Evolutionary conservation across 2,888 invertebrate species (phyloP).

Genomic region (Philhelius pedissequus): DNA sequence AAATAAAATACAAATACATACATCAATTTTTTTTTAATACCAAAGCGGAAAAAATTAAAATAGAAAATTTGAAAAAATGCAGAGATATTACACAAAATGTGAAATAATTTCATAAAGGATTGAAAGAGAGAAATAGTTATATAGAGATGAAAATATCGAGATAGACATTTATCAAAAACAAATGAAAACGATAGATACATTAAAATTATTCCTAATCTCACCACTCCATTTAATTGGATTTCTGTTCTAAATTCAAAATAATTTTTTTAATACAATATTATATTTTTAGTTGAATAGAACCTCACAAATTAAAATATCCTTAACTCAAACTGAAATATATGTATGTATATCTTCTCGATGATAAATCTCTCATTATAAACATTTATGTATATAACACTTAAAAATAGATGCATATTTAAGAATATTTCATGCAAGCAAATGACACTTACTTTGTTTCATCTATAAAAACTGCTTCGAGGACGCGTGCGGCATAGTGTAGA

Average conservation of each 20-base stretch:
- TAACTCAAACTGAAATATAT: background rate
- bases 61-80: background rate
- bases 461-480: constrained; percentile 94
- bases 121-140: constrained; percentile 27
- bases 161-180: constrained; percentile 7
- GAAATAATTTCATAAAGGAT: background rate
- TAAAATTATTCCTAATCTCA: constrained; percentile 60
- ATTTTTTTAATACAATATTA: constrained; percentile 21
- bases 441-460: constrained; percentile 94
- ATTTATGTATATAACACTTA: constrained; percentile 17
- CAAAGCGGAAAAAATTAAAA: constrained; percentile 28
- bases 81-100: background rate
- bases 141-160: constrained; percentile 21
- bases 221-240: constrained; percentile 59
- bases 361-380: background rate
- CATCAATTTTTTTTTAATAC: constrained; percentile 37
- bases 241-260: background rate
- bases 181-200: background rate
- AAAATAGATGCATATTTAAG: constrained; percentile 5
- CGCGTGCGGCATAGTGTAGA: constrained; percentile 94
- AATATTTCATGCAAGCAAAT: constrained; percentile 17
- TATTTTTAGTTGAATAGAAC: constrained; percentile 8
- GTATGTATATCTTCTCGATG: background rate
- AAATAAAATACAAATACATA: constrained; percentile 25
- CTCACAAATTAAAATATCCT: constrained; percentile 25